Evolutionary conservation across 2,888 invertebrate genomes (phyloP).

Genomic region (Netelia inedita): DNA sequence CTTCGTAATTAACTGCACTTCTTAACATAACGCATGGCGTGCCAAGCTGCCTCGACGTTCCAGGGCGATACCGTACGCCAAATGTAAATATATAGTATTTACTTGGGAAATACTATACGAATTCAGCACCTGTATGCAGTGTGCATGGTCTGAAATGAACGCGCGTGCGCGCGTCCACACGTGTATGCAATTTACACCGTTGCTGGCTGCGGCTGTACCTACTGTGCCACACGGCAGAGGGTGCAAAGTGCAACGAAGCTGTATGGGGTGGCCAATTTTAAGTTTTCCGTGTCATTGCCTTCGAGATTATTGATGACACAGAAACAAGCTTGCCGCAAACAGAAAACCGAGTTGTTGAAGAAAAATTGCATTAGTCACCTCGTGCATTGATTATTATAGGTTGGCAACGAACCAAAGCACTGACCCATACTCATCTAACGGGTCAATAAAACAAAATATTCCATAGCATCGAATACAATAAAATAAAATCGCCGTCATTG

Average conservation of each 20-base stretch:
- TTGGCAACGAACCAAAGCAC: not conserved
- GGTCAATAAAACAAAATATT: not conserved
- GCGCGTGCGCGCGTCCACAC: constrained; percentile 22
- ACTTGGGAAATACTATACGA: constrained; percentile 72
- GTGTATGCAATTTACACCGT: not conserved
- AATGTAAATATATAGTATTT: constrained; percentile 72
- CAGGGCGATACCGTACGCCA: constrained; percentile 72
- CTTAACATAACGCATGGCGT: constrained; percentile 85
- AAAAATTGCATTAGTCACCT: too few relatives aligned
- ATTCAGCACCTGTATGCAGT: constrained; percentile 39
- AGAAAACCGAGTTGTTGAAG: too few relatives aligned
- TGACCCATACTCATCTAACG: not conserved
- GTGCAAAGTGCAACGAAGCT: not conserved
- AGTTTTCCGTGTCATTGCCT: not conserved
- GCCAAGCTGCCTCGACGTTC: constrained; percentile 81
- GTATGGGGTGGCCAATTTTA: not conserved
- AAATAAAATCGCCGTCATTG: not conserved
- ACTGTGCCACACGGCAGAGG: not conserved
- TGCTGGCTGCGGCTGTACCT: not conserved
- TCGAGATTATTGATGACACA: too few relatives aligned
- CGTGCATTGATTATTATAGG: not conserved
- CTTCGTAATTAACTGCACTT: constrained; percentile 85
- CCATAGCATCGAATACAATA: not conserved
- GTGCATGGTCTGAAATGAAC: constrained; percentile 24
- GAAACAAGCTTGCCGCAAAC: too few relatives aligned